Evolutionary conservation across 2,888 invertebrate genomes (phyloP).

Genomic region (Drosophila trichaetosa): DNA sequence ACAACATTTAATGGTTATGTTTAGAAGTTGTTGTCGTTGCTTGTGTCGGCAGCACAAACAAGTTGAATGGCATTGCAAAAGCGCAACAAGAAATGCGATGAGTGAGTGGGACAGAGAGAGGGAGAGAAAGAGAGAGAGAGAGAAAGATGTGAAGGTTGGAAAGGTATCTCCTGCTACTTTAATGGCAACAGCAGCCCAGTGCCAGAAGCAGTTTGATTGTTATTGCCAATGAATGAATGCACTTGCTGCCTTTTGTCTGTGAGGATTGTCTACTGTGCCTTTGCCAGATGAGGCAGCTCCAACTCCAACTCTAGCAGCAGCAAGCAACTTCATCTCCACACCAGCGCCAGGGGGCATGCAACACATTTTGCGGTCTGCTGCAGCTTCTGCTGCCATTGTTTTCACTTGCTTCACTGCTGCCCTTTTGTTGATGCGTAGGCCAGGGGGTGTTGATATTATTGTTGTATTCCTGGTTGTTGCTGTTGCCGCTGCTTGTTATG

Average conservation of each 20-base stretch:
- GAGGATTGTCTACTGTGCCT: constrained; percentile 47
- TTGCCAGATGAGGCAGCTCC: constrained; percentile 21
- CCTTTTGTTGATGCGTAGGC: constrained; percentile 61
- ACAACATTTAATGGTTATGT: constrained; percentile 53
- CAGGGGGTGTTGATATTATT: constrained; percentile 63
- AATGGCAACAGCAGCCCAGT: constrained; percentile 45
- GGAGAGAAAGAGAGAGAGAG: constrained; percentile 4
- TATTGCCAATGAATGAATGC: constrained; percentile 81
- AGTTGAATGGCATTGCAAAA: constrained; percentile 73
- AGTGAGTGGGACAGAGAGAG: constrained; percentile 17
- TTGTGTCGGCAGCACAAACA: constrained; percentile 50
- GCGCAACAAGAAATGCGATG: constrained; percentile 63
- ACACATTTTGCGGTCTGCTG: constrained; percentile 75
- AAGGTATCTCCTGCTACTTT: constrained; percentile 1
- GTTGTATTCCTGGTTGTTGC: constrained; percentile 44
- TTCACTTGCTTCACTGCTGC: constrained; percentile 50
- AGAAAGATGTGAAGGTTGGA: constrained; percentile 4
- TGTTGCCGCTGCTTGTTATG: constrained; percentile 28
- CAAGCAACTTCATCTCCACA: constrained; percentile 15
- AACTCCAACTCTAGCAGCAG: constrained; percentile 28
- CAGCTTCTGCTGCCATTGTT: constrained; percentile 68
- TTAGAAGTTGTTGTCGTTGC: constrained; percentile 27
- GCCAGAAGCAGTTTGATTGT: constrained; percentile 78
- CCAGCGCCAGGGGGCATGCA: constrained; percentile 65
- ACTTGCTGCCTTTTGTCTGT: constrained; percentile 70